Conservation (phyloP, 1,140 invertebrate species). For the Heliconius nattereri region DNA sequence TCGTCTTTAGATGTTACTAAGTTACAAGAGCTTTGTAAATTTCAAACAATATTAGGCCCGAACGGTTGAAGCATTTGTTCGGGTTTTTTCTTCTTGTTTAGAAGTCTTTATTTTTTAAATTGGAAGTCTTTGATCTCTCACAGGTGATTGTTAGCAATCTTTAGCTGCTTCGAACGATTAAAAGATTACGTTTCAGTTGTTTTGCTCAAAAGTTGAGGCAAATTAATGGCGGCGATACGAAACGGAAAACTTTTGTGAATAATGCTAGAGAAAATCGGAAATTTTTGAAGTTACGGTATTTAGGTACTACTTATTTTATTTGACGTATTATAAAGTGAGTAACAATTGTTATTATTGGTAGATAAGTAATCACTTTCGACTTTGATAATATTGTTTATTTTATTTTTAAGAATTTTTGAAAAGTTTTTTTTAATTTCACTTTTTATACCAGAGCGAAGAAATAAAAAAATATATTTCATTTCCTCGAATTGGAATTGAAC, state of each 20-base stretch:
- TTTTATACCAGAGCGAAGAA: too few species aligned
- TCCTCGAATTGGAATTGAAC: too few species aligned
- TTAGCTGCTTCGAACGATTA: slow-evolving; percentile 30
- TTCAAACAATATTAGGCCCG: slow-evolving; percentile 5
- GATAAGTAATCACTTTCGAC: too few species aligned
- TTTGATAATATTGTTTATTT: too few species aligned
- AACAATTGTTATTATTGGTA: too few species aligned
- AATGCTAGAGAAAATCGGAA: neutral
- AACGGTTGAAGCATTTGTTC: neutral
- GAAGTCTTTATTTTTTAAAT: slow-evolving; percentile 2
- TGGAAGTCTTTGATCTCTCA: slow-evolving; percentile 26
- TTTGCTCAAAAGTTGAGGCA: slow-evolving; percentile 29
- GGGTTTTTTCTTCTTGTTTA: slow-evolving; percentile 4
- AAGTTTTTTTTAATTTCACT: too few species aligned
- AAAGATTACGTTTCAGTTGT: slow-evolving; percentile 34
- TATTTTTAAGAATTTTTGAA: too few species aligned
- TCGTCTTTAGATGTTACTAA: neutral
- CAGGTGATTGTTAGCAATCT: slow-evolving; percentile 17
- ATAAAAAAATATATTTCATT: too few species aligned
- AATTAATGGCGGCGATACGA: slow-evolving; percentile 27
- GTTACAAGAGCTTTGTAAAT: slow-evolving; percentile 3
- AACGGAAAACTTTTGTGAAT: neutral
- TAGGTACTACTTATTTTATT: neutral
- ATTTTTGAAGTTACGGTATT: neutral
- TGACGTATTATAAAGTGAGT: neutral